Base-by-base conservation (phyloP, 2,888 invertebrate species). In the Romanomermis culicivorax region DNA sequence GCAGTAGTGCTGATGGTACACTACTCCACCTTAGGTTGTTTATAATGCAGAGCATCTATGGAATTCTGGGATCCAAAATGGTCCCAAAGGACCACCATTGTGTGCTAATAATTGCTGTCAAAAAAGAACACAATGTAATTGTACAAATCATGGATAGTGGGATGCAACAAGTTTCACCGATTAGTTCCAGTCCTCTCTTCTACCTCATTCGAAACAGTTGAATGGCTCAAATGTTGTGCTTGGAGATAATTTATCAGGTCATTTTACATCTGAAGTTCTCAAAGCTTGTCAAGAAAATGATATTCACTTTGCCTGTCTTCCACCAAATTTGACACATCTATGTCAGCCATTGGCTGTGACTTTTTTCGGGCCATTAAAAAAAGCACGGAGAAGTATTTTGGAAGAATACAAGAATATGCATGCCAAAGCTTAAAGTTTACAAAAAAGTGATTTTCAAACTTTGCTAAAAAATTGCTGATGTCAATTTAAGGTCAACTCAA, bases 291-390 rank as follows among this genome's bases (percentile, higher is more conserved):
- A 25, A 7, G 25, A 50, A 25, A 51, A 56, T 24, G 52, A 56
- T 23, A 57, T 57, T 17, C 7, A n/a, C 14, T 57, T 58, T 24
- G 23, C 48, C 30, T 42, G 47, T 14, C 51, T 58, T 2, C 56
- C 56, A 26, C 53, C 58, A 2, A 53, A 58, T 42, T 23, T 25
- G 2, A 57, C 58, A 3, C 58, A 58, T 43, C 43, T 57, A 2
- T 27, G 43, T 20, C 58, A 58, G 51, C 58, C 58, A 17, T 29
- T 58, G 1, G 55, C 56, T 52, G 57, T 57, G 26, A 52, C 47
- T 7, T 51, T 57, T n/a, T 57, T 29, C 42, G 48, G 52, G 2
- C 57, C 55, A n/a, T 4, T 56, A 57, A 57, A 42, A n/a, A 53
- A 57, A 25, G 36, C 53, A 7, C 57, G 53, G 53, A 2, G 43